These are phyloP conservation scores for Gonocerus acuteangulatus DNA, from an alignment of 2,888 invertebrate species.

Conservation along the genomic window DNA sequence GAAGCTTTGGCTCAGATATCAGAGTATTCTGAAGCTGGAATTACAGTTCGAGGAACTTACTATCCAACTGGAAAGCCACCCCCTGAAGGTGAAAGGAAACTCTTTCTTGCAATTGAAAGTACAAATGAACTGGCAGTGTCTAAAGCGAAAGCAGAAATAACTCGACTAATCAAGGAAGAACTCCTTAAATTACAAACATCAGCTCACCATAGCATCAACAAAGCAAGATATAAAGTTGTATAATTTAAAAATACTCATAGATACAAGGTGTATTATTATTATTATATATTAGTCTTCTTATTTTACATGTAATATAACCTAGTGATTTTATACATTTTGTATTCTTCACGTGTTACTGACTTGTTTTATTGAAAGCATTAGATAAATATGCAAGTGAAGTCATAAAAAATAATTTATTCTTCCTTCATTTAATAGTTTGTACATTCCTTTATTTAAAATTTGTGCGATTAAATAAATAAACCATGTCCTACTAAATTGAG, in stretches of 20 bases:
- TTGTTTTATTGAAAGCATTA: no score
- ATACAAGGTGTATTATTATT: slow-evolving; percentile 2
- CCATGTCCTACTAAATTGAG: no score
- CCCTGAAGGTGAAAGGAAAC: slow-evolving; percentile 87
- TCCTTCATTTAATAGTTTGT: no score
- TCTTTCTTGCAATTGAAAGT: slow-evolving; percentile 97
- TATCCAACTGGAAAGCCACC: slow-evolving; percentile 81
- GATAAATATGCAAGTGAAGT: no score
- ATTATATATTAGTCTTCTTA: slow-evolving; percentile 15
- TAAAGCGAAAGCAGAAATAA: slow-evolving; percentile 94
- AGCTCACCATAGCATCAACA: slow-evolving; percentile 74
- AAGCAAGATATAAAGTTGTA: slow-evolving; percentile 40
- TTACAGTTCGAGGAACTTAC: slow-evolving; percentile 96
- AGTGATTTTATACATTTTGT: not conserved
- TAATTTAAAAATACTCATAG: slow-evolving; percentile 27
- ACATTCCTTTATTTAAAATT: no score
- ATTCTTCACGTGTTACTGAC: no score
- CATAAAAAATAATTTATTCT: no score
- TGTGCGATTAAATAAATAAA: no score
- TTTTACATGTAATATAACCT: no score
- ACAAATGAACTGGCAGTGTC: slow-evolving; percentile 92
- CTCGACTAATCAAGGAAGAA: slow-evolving; percentile 95
- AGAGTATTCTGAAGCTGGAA: slow-evolving; percentile 97
- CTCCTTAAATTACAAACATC: slow-evolving; percentile 83
- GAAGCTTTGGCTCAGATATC: slow-evolving; percentile 96